A percentile compares a stretch with the other conserved stretches of the same genome.
Conservation (phyloP, 1,140 invertebrate genomes). For the Acarapis woodi region DNA sequence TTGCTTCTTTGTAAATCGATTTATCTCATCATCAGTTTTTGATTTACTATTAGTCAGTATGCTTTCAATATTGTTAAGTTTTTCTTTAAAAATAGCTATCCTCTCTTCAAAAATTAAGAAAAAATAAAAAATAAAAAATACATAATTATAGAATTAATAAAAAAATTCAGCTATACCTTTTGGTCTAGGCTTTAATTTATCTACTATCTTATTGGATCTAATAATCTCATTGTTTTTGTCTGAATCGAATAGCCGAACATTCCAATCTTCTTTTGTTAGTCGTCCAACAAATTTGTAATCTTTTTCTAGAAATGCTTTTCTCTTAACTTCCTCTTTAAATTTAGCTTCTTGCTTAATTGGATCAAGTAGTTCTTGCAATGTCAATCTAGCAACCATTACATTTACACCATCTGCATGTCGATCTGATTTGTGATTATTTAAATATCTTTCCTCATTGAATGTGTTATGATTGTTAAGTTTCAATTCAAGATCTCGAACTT, state of each 20-base stretch:
- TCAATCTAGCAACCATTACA: conserved; percentile 7
- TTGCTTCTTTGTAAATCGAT: too few relatives aligned
- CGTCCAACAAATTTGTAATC: conserved; percentile 24
- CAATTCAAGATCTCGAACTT: neutral
- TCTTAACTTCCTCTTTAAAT: conserved; percentile 3
- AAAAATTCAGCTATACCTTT: too few relatives aligned
- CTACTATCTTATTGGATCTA: neutral
- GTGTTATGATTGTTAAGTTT: conserved; percentile 4
- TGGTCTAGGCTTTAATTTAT: too few relatives aligned
- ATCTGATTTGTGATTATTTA: neutral
- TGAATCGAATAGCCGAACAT: conserved; percentile 44
- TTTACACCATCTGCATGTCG: neutral
- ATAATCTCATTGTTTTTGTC: conserved; percentile 21
- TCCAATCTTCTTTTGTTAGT: conserved; percentile 70
- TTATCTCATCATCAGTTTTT: too few relatives aligned
- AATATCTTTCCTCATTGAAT: too few relatives aligned
- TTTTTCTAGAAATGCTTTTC: conserved; percentile 6
- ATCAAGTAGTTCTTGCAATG: conserved; percentile 3
- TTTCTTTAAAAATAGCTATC: too few relatives aligned
- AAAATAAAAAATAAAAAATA: too few relatives aligned
- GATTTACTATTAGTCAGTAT: neutral
- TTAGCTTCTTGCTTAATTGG: conserved; percentile 3
- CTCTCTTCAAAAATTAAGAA: too few relatives aligned
- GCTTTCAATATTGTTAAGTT: too few relatives aligned
- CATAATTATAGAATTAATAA: too few relatives aligned